Conservation (phyloP, 2,888 invertebrate genomes). For the Callyntrura guangdongensis region DNA sequence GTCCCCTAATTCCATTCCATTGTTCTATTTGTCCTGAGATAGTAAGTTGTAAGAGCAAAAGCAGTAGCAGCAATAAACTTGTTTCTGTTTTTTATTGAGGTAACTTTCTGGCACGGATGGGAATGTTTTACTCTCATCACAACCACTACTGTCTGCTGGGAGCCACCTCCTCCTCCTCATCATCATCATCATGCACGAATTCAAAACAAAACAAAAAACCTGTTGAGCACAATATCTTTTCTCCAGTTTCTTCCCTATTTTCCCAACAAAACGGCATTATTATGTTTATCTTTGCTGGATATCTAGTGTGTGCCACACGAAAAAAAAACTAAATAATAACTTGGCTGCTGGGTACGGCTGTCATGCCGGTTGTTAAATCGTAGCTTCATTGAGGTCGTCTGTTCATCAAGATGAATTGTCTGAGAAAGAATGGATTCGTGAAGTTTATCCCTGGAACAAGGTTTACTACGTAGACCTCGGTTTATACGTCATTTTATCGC, state of each 20-base stretch:
- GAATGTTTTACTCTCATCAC: slow-evolving; percentile 27
- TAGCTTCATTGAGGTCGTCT: slow-evolving; percentile 51
- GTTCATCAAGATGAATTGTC: slow-evolving; percentile 52
- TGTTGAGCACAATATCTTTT: slow-evolving; percentile 41
- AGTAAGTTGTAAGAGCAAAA: neutral
- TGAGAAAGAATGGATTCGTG: slow-evolving; percentile 18
- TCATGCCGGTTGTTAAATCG: slow-evolving; percentile 30
- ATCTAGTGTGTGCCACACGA: neutral
- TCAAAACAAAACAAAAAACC: slow-evolving; percentile 57
- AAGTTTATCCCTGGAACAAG: slow-evolving; percentile 16
- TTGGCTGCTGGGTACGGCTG: neutral
- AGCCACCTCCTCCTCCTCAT: slow-evolving; percentile 18
- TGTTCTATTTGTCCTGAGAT: slow-evolving; percentile 73
- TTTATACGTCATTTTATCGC: no score
- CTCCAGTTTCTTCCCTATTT: neutral
- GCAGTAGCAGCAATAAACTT: neutral
- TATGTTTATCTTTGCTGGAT: neutral
- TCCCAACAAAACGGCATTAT: slow-evolving; percentile 25
- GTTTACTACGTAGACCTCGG: no score
- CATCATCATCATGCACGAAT: neutral
- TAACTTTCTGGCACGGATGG: neutral
- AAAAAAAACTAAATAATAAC: slow-evolving; percentile 39
- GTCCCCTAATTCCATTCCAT: slow-evolving; percentile 84
- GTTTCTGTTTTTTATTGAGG: neutral
- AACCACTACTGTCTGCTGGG: slow-evolving; percentile 22